Percentiles rank a stretch among this genome's conserved stretches.
Evolutionary conservation across 2,888 invertebrate genomes (phyloP).

Genomic region (Sturmia bella): DNA sequence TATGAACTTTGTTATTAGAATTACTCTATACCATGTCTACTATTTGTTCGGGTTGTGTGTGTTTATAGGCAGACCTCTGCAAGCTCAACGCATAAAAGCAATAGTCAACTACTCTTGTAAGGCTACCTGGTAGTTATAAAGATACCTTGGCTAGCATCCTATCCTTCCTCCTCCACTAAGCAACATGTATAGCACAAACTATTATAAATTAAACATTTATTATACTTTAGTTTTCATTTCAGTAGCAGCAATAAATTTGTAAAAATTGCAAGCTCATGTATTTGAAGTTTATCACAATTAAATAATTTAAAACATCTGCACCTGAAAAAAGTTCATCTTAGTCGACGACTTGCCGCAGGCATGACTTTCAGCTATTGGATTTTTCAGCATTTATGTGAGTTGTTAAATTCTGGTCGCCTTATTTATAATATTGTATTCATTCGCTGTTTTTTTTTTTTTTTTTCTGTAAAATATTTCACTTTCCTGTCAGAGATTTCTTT

Average conservation of each 20-base stretch:
- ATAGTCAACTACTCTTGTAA: too few relatives aligned
- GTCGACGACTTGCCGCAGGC: slow-evolving; percentile 48
- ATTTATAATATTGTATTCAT: slow-evolving; percentile 40
- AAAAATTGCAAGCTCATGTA: slow-evolving; percentile 71
- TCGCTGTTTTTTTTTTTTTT: slow-evolving; percentile 5
- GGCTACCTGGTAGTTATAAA: too few relatives aligned
- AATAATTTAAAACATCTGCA: slow-evolving; percentile 71
- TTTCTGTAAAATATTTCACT: slow-evolving; percentile 9
- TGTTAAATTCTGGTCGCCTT: slow-evolving; percentile 29
- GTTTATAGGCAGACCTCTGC: too few relatives aligned
- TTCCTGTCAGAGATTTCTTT: slow-evolving; percentile 1
- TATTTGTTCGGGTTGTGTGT: too few relatives aligned
- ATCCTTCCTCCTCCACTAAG: too few relatives aligned
- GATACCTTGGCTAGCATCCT: too few relatives aligned
- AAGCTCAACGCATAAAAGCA: too few relatives aligned
- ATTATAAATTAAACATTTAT: not conserved
- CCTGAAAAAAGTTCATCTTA: slow-evolving; percentile 67
- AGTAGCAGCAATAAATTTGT: slow-evolving; percentile 30
- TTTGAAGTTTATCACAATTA: slow-evolving; percentile 72
- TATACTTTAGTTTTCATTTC: slow-evolving; percentile 2
- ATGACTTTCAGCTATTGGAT: slow-evolving; percentile 20
- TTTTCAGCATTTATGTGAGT: slow-evolving; percentile 3
- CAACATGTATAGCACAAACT: too few relatives aligned
- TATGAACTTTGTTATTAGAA: too few relatives aligned
- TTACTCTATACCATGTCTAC: too few relatives aligned